These are phyloP conservation scores for Drosophila testacea DNA, from an alignment of 2,888 invertebrate species.

Conservation along the genomic window DNA sequence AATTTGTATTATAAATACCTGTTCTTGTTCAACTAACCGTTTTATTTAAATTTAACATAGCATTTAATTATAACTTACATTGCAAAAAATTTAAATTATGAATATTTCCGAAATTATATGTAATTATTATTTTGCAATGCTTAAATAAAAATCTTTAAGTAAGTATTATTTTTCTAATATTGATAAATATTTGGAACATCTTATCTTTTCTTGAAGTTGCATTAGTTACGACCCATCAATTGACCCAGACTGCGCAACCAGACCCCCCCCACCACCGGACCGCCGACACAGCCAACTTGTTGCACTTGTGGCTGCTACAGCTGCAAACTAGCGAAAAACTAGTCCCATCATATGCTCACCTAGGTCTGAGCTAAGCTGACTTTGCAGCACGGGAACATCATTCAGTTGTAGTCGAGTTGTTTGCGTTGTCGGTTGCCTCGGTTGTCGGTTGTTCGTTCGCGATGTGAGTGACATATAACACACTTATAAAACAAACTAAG, in stretches of 20 bases:
- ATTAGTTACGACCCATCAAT: background rate
- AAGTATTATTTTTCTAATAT: no score
- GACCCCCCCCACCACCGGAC: background rate
- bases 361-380: conserved; percentile 34
- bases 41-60: no score
- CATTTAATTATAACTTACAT: no score
- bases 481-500: background rate
- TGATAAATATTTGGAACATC: no score
- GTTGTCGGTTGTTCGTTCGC: conserved; percentile 10
- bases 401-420: conserved; percentile 80
- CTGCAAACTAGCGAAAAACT: conserved; percentile 55
- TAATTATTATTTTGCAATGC: no score
- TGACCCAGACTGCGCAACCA: conserved; percentile 39
- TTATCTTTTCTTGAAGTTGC: no score
- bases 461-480: conserved; percentile 19
- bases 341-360: conserved; percentile 56
- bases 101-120: no score
- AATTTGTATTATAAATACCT: no score
- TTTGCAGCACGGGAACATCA: conserved; percentile 47
- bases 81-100: no score
- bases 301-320: conserved; percentile 44
- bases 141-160: no score
- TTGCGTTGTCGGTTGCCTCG: conserved; percentile 66
- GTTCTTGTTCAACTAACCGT: no score
- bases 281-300: conserved; percentile 15